Evolutionary conservation across 2,797 vertebrate species (phyloP).

Genomic region (Phrynocephalus vlangalii): DNA sequence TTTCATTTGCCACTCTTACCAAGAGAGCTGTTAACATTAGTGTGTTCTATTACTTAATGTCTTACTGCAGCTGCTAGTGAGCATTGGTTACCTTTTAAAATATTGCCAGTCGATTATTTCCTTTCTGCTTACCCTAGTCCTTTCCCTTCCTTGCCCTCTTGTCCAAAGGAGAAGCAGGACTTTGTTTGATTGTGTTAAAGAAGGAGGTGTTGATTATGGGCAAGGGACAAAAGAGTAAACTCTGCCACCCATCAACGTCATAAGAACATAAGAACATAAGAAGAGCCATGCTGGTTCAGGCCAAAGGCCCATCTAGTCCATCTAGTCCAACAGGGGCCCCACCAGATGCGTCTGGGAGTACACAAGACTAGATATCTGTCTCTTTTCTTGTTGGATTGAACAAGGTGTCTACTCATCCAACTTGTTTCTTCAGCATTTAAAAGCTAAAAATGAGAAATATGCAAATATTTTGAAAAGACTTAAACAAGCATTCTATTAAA

Average conservation of each 20-base stretch:
- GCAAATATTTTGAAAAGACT: no score
- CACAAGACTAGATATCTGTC: no score
- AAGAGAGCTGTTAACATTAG: slow-evolving; percentile 85
- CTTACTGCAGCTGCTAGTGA: slow-evolving; percentile 80
- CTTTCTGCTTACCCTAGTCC: slow-evolving; percentile 1
- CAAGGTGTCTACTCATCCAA: no score
- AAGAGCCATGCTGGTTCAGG: no score
- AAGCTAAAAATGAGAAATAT: no score
- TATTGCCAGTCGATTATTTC: slow-evolving; percentile 72
- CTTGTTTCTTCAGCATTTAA: no score
- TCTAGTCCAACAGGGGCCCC: no score
- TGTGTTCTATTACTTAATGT: slow-evolving; percentile 83
- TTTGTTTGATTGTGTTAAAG: not conserved
- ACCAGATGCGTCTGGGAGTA: no score
- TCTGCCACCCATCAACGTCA: not conserved
- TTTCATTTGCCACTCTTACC: slow-evolving; percentile 84
- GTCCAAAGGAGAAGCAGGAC: slow-evolving; percentile 42
- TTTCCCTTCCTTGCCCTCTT: not conserved
- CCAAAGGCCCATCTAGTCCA: no score
- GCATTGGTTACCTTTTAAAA: slow-evolving; percentile 82
- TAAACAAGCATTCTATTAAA: no score
- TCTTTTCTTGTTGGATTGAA: no score
- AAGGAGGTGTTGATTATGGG: not conserved
- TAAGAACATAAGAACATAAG: no score
- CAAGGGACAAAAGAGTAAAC: not conserved